phyloP scores from a whole-genome alignment of 2,797 vertebrate genomes.

The Eospalax fontanierii region DNA sequence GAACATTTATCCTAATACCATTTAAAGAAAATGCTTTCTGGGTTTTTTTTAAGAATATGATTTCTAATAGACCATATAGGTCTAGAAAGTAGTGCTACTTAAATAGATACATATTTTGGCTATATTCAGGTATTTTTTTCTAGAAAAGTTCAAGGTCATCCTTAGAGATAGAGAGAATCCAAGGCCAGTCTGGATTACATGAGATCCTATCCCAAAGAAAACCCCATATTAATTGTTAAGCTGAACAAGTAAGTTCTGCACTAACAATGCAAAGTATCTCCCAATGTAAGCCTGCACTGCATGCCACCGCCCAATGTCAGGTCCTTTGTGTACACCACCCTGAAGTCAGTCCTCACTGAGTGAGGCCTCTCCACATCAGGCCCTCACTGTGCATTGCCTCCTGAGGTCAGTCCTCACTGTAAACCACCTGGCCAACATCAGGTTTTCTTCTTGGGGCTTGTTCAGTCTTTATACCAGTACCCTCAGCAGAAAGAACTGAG shows the following conservation, averaged over 20 bases:
- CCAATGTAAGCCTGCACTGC: background rate
- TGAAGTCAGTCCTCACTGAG: too few relatives aligned
- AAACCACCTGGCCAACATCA: background rate
- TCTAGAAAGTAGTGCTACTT: background rate
- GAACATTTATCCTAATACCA: background rate
- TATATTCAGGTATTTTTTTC: background rate
- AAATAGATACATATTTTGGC: background rate
- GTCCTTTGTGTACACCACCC: too few relatives aligned
- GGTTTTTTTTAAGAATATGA: background rate
- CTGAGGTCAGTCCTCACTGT: background rate
- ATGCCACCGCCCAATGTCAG: background rate
- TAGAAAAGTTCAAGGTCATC: background rate
- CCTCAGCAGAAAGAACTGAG: background rate
- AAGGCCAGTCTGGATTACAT: background rate
- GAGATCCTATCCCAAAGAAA: background rate
- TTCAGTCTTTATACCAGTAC: background rate
- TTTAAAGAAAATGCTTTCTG: background rate
- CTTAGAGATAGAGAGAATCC: background rate
- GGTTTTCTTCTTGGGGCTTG: rapidly evolving
- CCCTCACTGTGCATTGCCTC: background rate
- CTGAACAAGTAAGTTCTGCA: background rate
- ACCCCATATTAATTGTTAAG: background rate
- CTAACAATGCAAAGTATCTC: background rate
- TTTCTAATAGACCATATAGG: background rate
- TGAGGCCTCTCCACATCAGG: background rate